These are phyloP conservation scores for Corythornis vintsioides DNA, from an alignment of 2,113 vertebrate genomes.

Conservation along the genomic window DNA sequence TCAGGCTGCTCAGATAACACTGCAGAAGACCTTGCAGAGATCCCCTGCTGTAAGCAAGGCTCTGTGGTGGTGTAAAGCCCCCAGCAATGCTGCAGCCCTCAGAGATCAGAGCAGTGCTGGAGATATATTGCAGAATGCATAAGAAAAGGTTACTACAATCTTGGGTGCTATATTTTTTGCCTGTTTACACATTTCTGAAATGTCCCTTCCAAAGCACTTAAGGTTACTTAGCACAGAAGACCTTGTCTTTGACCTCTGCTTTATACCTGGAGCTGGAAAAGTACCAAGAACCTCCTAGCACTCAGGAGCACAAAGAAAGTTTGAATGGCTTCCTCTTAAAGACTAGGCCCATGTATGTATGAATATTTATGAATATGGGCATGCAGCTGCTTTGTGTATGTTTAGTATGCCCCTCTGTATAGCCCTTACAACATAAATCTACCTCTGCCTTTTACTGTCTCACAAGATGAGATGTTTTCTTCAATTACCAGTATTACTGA, in stretches of 20 bases:
- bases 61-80: neutral
- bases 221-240: neutral
- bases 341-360: accelerated
- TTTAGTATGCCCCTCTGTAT: neutral
- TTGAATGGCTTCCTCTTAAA: neutral
- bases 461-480: neutral
- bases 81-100: neutral
- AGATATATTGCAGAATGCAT: neutral
- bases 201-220: neutral
- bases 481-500: neutral
- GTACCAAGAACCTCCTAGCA: neutral
- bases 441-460: neutral
- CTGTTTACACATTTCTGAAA: neutral
- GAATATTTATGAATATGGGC: neutral
- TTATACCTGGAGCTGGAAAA: neutral
- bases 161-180: neutral
- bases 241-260: neutral
- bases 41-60: neutral
- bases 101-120: neutral
- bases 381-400: neutral
- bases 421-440: neutral
- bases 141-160: neutral
- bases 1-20: neutral
- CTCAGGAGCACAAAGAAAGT: neutral
- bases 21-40: neutral